These are phyloP conservation scores for Danio tinwini DNA, from an alignment of 2,797 vertebrate species.

Conservation along the genomic window DNA sequence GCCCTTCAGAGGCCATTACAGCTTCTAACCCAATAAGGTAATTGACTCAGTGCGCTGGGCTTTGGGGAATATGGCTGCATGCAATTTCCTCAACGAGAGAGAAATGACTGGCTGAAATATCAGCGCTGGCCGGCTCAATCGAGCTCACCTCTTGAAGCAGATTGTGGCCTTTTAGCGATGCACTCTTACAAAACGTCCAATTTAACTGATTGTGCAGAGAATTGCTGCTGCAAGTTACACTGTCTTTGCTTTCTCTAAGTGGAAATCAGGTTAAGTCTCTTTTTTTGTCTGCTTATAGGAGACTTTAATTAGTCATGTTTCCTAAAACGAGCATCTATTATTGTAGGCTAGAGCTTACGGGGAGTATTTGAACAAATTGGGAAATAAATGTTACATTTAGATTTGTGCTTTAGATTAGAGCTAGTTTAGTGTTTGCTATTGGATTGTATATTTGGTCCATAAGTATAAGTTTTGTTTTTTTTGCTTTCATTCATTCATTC, in stretches of 20 bases:
- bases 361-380: neutral
- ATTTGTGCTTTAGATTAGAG: neutral
- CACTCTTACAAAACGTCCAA: conserved; percentile 51
- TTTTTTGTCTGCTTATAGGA: conserved; percentile 25
- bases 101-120: conserved; percentile 58
- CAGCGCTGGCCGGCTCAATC: conserved; percentile 63
- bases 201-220: conserved; percentile 59
- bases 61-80: conserved; percentile 63
- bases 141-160: conserved; percentile 63
- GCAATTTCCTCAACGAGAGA: conserved; percentile 62
- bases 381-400: neutral
- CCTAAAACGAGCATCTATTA: neutral
- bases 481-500: too few species aligned
- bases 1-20: conserved; percentile 71
- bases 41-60: conserved; percentile 69
- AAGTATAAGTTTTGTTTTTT: too few species aligned
- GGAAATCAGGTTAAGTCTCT: conserved; percentile 39
- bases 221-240: conserved; percentile 48
- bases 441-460: too few species aligned
- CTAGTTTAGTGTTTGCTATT: too few species aligned
- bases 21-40: conserved; percentile 72
- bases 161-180: conserved; percentile 58
- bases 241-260: conserved; percentile 45
- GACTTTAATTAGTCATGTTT: conserved; percentile 12
- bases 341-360: neutral